Evolutionary conservation across 2,888 invertebrate species (phyloP).

Genomic region (Andrena minutula): DNA sequence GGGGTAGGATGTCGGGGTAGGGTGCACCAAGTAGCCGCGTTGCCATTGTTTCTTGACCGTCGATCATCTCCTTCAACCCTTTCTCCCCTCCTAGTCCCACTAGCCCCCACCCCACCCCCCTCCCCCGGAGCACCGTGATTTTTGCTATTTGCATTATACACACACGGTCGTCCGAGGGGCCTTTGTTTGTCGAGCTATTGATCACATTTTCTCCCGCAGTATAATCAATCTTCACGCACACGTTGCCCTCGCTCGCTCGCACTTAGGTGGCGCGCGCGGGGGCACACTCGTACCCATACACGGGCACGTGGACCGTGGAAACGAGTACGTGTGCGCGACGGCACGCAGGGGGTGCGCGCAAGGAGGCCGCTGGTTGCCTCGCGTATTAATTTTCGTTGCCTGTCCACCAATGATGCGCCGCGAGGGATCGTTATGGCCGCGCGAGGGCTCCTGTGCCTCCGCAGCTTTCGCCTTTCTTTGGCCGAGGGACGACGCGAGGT

Average conservation of each 20-base stretch:
- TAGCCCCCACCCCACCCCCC: conserved; percentile 41
- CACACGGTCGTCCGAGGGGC: conserved; percentile 75
- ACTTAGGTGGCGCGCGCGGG: conserved; percentile 70
- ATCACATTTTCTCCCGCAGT: conserved; percentile 84
- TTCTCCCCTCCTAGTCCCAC: conserved; percentile 57
- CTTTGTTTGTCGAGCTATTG: conserved; percentile 84
- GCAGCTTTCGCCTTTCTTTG: conserved; percentile 44
- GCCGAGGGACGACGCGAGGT: conserved; percentile 2
- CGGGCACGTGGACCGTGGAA: conserved; percentile 59
- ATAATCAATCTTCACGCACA: conserved; percentile 85
- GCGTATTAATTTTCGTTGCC: conserved; percentile 82
- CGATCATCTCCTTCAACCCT: conserved; percentile 62
- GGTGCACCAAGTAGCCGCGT: conserved; percentile 69
- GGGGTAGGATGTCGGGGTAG: conserved; percentile 62
- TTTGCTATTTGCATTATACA: conserved; percentile 83
- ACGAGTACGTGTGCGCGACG: conserved; percentile 62
- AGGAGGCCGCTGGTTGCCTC: conserved; percentile 82
- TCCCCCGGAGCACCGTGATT: conserved; percentile 72
- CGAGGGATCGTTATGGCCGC: conserved; percentile 74
- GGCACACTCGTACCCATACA: conserved; percentile 15
- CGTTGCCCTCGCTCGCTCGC: conserved; percentile 69
- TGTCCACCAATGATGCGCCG: conserved; percentile 73
- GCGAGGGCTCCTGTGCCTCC: conserved; percentile 61
- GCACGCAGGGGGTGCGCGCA: conserved; percentile 73
- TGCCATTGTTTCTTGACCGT: conserved; percentile 75